These are phyloP conservation scores for Achatina immaculata DNA, from an alignment of 1,140 invertebrate species.

Conservation along the genomic window DNA sequence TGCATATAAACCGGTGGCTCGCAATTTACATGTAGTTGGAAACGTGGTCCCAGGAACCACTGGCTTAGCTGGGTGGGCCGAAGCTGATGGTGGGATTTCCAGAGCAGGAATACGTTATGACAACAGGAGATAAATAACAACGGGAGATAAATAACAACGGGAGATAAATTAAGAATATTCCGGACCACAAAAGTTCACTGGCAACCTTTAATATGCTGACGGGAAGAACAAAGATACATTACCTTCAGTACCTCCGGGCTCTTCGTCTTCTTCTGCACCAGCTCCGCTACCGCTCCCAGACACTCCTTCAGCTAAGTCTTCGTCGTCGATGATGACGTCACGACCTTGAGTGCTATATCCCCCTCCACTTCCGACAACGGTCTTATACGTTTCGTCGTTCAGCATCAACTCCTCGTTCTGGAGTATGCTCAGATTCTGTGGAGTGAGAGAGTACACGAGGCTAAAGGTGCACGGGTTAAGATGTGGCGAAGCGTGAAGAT, in stretches of 20 bases:
- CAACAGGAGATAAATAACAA: too few species aligned
- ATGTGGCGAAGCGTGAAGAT: background rate
- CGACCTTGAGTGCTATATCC: background rate
- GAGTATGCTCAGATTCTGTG: background rate
- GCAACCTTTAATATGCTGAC: too few species aligned
- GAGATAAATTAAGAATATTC: too few species aligned
- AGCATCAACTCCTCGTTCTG: constrained; percentile 25
- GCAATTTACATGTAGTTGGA: too few species aligned
- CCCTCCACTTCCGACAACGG: background rate
- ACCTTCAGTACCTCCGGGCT: background rate
- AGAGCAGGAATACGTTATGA: too few species aligned
- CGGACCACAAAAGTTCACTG: too few species aligned
- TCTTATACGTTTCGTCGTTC: constrained; percentile 14
- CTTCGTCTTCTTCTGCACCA: background rate
- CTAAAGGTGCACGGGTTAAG: background rate
- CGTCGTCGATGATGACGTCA: background rate
- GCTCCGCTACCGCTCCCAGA: constrained; percentile 12
- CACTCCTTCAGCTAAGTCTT: background rate
- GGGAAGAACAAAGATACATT: background rate
- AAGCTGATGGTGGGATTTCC: too few species aligned
- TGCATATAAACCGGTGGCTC: too few species aligned
- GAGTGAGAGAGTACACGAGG: background rate
- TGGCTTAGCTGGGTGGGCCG: too few species aligned
- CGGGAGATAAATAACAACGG: too few species aligned
- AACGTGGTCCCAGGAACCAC: too few species aligned